phyloP scores from a whole-genome alignment of 2,888 invertebrate genomes.

The Zhuqinia jingwanae region DNA sequence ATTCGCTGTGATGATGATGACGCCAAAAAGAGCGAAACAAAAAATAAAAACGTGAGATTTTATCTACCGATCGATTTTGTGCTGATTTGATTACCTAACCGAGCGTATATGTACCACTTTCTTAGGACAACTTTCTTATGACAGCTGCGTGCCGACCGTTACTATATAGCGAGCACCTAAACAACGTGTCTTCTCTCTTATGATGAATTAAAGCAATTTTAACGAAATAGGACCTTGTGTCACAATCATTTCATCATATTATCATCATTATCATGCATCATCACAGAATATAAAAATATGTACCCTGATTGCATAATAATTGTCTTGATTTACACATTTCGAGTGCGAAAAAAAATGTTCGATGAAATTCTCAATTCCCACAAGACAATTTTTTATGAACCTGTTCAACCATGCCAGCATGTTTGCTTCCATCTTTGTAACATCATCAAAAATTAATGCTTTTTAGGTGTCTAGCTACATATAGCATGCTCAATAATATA shows the following conservation, averaged over 20 bases:
- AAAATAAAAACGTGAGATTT: not conserved
- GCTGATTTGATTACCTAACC: conserved; percentile 9
- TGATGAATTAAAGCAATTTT: not conserved
- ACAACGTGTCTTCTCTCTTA: too few relatives aligned
- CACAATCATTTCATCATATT: too few relatives aligned
- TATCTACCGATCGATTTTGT: conserved; percentile 29
- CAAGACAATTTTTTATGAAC: conserved; percentile 26
- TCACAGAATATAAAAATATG: not conserved
- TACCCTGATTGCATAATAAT: not conserved
- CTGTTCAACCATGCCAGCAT: not conserved
- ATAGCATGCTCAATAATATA: not conserved
- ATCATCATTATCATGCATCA: not conserved
- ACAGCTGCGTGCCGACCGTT: too few relatives aligned
- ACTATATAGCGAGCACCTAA: too few relatives aligned
- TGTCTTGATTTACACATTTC: not conserved
- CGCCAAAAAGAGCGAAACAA: not conserved
- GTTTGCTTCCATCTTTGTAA: not conserved
- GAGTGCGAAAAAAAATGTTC: not conserved
- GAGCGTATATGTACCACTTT: not conserved
- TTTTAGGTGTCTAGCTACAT: not conserved
- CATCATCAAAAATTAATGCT: not conserved
- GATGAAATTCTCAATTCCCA: conserved; percentile 3
- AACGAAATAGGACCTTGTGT: not conserved
- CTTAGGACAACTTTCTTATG: not conserved
- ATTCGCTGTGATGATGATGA: not conserved